Percentiles rank a stretch among this genome's conserved stretches.
Evolutionary conservation across 2,113 vertebrate genomes (phyloP).

Genomic region (Saimiri boliviensis): DNA sequence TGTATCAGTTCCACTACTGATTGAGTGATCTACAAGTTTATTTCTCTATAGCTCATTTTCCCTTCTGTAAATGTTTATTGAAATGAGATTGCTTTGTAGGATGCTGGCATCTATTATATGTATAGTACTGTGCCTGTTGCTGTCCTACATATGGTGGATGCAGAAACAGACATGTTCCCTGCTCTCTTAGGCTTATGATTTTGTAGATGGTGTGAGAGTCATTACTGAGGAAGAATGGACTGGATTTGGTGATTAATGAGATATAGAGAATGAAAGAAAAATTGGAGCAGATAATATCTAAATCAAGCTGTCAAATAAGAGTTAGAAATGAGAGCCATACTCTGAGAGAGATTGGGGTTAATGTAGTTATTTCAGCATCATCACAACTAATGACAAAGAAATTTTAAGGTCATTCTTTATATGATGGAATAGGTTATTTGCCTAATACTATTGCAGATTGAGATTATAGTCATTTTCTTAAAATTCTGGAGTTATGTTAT

Average conservation of each 20-base stretch:
- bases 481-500: background rate
- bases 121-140: background rate
- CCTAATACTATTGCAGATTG: background rate
- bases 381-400: background rate
- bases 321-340: slow-evolving; percentile 2
- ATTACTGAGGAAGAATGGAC: background rate
- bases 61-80: background rate
- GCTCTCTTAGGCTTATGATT: background rate
- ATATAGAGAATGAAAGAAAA: background rate
- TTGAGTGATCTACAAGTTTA: background rate
- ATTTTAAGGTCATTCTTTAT: slow-evolving; percentile 8
- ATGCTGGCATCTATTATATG: background rate
- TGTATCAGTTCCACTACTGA: background rate
- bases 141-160: too few relatives aligned
- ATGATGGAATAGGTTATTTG: background rate
- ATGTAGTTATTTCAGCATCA: background rate
- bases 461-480: background rate
- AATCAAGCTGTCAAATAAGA: background rate
- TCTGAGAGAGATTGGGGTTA: background rate
- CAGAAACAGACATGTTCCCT: background rate
- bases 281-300: background rate
- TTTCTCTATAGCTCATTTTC: background rate
- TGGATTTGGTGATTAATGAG: background rate
- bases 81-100: slow-evolving; percentile 12
- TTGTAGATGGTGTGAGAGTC: background rate